Conservation (phyloP, 2,797 vertebrate genomes). For the Typhlichthys subterraneus region DNA sequence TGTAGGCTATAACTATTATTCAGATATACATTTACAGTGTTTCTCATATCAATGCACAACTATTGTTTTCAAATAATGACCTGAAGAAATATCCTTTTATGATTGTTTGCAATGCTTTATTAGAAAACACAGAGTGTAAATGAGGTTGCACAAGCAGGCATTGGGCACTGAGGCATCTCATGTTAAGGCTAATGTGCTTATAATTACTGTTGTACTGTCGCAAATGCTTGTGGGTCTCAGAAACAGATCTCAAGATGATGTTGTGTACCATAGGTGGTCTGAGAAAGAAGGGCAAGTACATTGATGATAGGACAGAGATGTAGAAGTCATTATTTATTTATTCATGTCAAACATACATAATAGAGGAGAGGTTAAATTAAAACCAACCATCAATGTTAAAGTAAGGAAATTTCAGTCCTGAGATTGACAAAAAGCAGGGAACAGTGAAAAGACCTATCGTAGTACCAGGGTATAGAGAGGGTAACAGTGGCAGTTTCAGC, state of each 20-base stretch:
- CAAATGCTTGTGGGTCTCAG: constrained; percentile 19
- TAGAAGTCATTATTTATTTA: constrained; percentile 73
- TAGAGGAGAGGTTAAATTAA: constrained; percentile 73
- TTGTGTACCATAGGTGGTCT: background rate
- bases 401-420: constrained; percentile 79
- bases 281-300: constrained; percentile 2
- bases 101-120: background rate
- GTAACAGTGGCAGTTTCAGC: constrained; percentile 69
- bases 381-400: constrained; percentile 74
- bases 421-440: constrained; percentile 77
- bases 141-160: constrained; percentile 53
- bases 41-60: background rate
- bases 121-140: constrained; percentile 51
- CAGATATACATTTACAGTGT: background rate
- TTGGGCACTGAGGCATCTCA: constrained; percentile 46
- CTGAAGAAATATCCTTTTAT: constrained; percentile 1
- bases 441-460: constrained; percentile 65
- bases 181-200: constrained; percentile 66
- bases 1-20: too few relatives aligned
- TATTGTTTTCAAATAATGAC: constrained; percentile 15
- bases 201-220: constrained; percentile 28
- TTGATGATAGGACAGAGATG: constrained; percentile 46
- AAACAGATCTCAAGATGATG: constrained; percentile 24
- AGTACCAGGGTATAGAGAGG: constrained; percentile 30
- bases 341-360: constrained; percentile 77